A percentile compares a stretch with the other conserved stretches of the same genome.
These are phyloP conservation scores for Salarias fasciatus DNA, from an alignment of 2,797 vertebrate genomes.

Conservation along the genomic window DNA sequence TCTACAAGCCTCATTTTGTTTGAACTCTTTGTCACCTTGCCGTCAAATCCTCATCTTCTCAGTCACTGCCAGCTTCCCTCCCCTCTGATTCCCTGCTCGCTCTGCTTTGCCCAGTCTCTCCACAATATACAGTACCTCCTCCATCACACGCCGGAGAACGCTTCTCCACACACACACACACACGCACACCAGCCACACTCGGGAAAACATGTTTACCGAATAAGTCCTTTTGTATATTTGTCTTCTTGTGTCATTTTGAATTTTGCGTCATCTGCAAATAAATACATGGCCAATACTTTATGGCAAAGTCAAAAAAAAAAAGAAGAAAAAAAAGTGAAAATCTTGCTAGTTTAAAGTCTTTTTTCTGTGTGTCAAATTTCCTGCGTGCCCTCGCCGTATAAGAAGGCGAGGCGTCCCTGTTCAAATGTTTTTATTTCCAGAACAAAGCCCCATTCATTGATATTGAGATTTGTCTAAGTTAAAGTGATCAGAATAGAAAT, in stretches of 20 bases:
- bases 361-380: slow-evolving; percentile 46
- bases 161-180: slow-evolving; percentile 34
- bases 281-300: slow-evolving; percentile 1
- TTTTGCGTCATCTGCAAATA: neutral
- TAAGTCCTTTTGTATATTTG: neutral
- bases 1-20: slow-evolving; percentile 99
- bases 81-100: slow-evolving; percentile 62
- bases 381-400: slow-evolving; percentile 40
- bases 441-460: slow-evolving; percentile 81
- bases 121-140: slow-evolving; percentile 57
- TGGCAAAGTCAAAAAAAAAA: neutral
- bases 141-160: slow-evolving; percentile 39
- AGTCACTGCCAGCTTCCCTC: slow-evolving; percentile 88
- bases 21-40: slow-evolving; percentile 95
- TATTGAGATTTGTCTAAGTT: slow-evolving; percentile 83
- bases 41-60: slow-evolving; percentile 96
- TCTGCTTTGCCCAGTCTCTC: slow-evolving; percentile 63
- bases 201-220: slow-evolving; percentile 9
- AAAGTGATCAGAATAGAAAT: slow-evolving; percentile 82
- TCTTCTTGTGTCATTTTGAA: slow-evolving; percentile 10
- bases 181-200: slow-evolving; percentile 33
- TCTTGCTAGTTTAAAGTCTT: too few species aligned
- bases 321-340: slow-evolving; percentile 12
- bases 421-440: slow-evolving; percentile 75
- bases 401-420: slow-evolving; percentile 74